Conservation (phyloP, 2,797 vertebrate species). For the Sebastes ruberrimus region DNA sequence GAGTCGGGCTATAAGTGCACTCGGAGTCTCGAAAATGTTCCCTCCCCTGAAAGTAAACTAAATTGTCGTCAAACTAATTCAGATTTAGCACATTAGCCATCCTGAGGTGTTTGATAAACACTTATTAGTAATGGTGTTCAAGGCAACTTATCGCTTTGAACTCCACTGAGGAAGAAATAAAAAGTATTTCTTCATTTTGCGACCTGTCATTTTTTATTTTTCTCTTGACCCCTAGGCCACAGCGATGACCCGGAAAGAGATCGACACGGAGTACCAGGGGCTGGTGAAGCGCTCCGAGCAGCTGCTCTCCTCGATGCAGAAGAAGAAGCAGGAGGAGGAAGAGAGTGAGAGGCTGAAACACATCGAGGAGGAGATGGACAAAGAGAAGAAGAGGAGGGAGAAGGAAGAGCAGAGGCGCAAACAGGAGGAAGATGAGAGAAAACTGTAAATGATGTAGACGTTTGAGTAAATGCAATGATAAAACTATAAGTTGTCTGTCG, state of each 20-base stretch:
- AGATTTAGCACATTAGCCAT: background rate
- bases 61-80: background rate
- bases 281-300: conserved; percentile 92
- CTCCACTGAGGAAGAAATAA: background rate
- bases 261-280: conserved; percentile 90
- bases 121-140: background rate
- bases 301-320: conserved; percentile 92
- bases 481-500: background rate
- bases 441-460: conserved; percentile 83
- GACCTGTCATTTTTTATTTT: background rate
- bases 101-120: background rate
- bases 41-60: background rate
- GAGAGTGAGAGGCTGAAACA: conserved; percentile 90
- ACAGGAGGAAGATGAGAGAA: conserved; percentile 93
- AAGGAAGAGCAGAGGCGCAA: conserved; percentile 89
- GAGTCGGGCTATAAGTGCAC: background rate
- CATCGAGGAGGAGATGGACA: conserved; percentile 96
- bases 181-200: background rate
- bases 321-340: conserved; percentile 95
- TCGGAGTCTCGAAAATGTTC: background rate
- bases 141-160: background rate
- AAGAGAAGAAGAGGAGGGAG: conserved; percentile 88
- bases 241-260: conserved; percentile 91
- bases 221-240: conserved; percentile 77
- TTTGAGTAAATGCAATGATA: background rate